These are phyloP conservation scores for Formicarius rufipectus DNA, from an alignment of 2,113 vertebrate genomes.

Conservation along the genomic window DNA sequence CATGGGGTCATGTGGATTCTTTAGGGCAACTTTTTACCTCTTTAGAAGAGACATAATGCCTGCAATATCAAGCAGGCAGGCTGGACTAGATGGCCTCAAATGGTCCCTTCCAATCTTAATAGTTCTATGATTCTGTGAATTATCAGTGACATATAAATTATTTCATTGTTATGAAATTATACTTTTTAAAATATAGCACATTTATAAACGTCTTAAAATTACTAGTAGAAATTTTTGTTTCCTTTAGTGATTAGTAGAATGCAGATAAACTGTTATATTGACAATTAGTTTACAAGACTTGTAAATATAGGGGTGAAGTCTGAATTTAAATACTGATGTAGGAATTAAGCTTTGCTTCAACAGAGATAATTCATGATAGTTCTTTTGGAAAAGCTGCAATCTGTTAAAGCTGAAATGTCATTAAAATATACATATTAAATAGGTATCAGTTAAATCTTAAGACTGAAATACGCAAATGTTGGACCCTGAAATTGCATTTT, in stretches of 20 bases:
- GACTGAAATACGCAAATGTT: conserved; percentile 15
- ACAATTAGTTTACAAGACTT: not conserved
- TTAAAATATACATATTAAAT: conserved; percentile 35
- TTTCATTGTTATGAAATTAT: not conserved
- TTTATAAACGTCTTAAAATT: not conserved
- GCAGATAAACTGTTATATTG: not conserved
- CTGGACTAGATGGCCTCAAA: not conserved
- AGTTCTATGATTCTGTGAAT: not conserved
- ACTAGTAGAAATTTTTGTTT: not conserved
- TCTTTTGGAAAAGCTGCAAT: conserved; percentile 10
- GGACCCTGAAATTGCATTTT: not conserved
- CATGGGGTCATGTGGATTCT: not conserved
- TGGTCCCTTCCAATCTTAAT: not conserved
- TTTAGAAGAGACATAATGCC: not conserved
- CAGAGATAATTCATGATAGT: not conserved
- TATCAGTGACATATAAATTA: not conserved
- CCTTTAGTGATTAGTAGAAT: not conserved
- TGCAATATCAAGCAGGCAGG: not conserved
- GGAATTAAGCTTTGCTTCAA: conserved; percentile 8
- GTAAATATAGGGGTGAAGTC: not conserved
- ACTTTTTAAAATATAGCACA: not conserved
- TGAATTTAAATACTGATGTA: not conserved
- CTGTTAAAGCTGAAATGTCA: conserved; percentile 11
- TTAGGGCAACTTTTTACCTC: not conserved
- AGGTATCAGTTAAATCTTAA: conserved; percentile 35